Percentiles rank a stretch among this genome's conserved stretches.
These are phyloP conservation scores for Aspidiotus destructor DNA, from an alignment of 2,888 invertebrate genomes.

Conservation along the genomic window DNA sequence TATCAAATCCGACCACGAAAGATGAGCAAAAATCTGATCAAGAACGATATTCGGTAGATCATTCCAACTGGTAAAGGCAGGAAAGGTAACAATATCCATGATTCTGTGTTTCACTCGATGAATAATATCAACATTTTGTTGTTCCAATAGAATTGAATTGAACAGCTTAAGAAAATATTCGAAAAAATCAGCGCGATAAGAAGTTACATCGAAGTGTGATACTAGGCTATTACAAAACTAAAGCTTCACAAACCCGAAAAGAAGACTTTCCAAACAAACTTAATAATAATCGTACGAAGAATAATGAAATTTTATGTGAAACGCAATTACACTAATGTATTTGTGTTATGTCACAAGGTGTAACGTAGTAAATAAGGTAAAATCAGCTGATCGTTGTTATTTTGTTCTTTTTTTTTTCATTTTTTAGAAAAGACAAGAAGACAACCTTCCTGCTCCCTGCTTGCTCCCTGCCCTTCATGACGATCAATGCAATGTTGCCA, in stretches of 20 bases:
- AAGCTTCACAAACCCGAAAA: too few relatives aligned
- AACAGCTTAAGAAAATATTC: slow-evolving; percentile 2
- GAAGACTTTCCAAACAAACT: too few relatives aligned
- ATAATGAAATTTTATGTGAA: slow-evolving; percentile 15
- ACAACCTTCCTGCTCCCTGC: neutral
- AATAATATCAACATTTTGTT: slow-evolving; percentile 15
- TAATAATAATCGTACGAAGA: neutral
- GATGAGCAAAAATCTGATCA: slow-evolving; percentile 44
- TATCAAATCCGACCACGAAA: slow-evolving; percentile 45
- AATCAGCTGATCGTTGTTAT: slow-evolving; percentile 20
- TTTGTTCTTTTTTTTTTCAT: neutral
- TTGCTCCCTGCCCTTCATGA: too few relatives aligned
- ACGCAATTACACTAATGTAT: slow-evolving; percentile 10
- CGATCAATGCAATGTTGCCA: too few relatives aligned
- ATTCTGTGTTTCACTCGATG: neutral
- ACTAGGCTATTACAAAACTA: neutral
- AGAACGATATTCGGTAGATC: slow-evolving; percentile 45
- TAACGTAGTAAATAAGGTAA: slow-evolving; percentile 10
- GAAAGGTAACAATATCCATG: slow-evolving; percentile 23
- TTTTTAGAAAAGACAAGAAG: neutral
- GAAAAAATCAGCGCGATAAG: neutral
- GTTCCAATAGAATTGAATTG: neutral
- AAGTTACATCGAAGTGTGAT: neutral
- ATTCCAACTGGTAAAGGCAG: slow-evolving; percentile 40
- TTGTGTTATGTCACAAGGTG: slow-evolving; percentile 25